phyloP scores from a whole-genome alignment of 1,140 invertebrate species.

The Atta cephalotes region DNA sequence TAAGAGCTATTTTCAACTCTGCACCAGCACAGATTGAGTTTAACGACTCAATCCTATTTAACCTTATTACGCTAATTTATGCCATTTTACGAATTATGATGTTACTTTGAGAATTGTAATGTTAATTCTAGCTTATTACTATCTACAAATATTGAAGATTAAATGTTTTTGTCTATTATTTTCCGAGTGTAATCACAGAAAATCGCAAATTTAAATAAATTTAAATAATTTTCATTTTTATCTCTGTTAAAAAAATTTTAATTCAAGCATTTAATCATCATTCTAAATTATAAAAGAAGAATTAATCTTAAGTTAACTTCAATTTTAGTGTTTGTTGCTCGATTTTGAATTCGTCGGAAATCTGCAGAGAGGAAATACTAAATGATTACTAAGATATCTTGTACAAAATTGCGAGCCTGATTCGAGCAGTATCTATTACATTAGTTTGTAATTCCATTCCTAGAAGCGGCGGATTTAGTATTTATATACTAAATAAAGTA shows the following conservation, averaged over 20 bases:
- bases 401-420: not conserved
- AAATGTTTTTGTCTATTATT: not conserved
- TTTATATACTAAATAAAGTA: constrained; percentile 32
- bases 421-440: not conserved
- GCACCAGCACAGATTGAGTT: not conserved
- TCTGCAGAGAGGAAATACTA: constrained; percentile 1
- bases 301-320: not conserved
- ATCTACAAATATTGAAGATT: not conserved
- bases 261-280: not conserved
- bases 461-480: constrained; percentile 8
- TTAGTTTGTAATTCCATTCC: constrained; percentile 29
- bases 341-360: not conserved
- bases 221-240: not conserved
- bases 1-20: constrained; percentile 15
- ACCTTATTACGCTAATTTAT: constrained; percentile 6
- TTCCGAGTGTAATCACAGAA: not conserved
- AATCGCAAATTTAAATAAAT: no score
- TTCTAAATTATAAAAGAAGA: not conserved
- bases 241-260: not conserved
- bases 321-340: not conserved
- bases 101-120: not conserved
- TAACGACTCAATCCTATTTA: constrained; percentile 12
- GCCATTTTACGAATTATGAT: not conserved
- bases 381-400: not conserved
- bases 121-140: not conserved